Percentiles rank a stretch among this genome's conserved stretches.
Conservation (phyloP, 2,888 invertebrate species). For the Unio delphinus region DNA sequence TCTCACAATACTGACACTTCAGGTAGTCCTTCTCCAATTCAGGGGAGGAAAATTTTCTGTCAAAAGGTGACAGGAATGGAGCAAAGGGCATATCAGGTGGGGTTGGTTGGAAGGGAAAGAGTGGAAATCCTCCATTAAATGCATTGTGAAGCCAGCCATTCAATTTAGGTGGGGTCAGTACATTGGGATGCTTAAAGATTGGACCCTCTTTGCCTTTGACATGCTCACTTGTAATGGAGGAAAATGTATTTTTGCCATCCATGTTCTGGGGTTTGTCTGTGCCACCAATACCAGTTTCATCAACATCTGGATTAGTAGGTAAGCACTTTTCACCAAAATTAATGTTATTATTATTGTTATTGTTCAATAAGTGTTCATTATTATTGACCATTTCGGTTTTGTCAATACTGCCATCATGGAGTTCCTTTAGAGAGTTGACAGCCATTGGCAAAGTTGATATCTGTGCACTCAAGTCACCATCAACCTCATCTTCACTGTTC, state of each 20-base stretch:
- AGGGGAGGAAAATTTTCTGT: slow-evolving; percentile 49
- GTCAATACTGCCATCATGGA: slow-evolving; percentile 3
- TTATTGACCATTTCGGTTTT: slow-evolving; percentile 8
- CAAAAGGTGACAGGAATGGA: slow-evolving; percentile 58
- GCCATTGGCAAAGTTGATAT: slow-evolving; percentile 18
- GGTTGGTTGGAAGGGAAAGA: slow-evolving; percentile 56
- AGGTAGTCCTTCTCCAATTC: slow-evolving; percentile 62
- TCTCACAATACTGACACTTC: slow-evolving; percentile 65
- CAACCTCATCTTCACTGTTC: slow-evolving; percentile 43
- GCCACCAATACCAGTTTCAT: slow-evolving; percentile 4
- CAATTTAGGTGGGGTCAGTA: slow-evolving; percentile 40
- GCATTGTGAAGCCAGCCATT: slow-evolving; percentile 50
- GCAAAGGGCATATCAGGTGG: slow-evolving; percentile 55
- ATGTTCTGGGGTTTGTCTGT: slow-evolving; percentile 15
- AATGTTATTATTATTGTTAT: slow-evolving; percentile 25
- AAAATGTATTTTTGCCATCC: slow-evolving; percentile 30
- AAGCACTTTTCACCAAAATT: slow-evolving; percentile 25
- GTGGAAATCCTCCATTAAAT: slow-evolving; percentile 47
- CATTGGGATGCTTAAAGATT: slow-evolving; percentile 19
- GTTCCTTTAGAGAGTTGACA: not conserved
- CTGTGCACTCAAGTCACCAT: slow-evolving; percentile 35
- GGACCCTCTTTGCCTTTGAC: slow-evolving; percentile 18
- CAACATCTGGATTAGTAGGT: not conserved
- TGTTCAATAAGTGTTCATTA: slow-evolving; percentile 2
- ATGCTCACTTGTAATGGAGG: slow-evolving; percentile 25